These are phyloP conservation scores for Noctua pronuba DNA, from an alignment of 2,888 invertebrate species.

Conservation along the genomic window DNA sequence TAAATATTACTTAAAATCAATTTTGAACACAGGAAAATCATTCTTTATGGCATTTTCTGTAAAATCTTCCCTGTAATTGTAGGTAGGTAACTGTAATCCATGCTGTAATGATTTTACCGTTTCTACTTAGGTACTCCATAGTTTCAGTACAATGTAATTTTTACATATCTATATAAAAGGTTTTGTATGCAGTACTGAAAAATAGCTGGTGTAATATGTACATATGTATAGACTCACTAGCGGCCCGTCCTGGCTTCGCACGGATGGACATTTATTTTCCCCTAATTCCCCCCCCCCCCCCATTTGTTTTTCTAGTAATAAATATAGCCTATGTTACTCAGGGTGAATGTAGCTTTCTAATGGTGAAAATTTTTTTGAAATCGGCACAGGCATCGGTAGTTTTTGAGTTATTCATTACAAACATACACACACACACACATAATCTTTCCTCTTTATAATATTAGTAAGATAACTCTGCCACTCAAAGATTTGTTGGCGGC, in stretches of 20 bases:
- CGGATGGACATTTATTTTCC: too few relatives aligned
- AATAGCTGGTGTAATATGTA: slow-evolving; percentile 20
- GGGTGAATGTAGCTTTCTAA: too few relatives aligned
- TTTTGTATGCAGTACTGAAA: slow-evolving; percentile 39
- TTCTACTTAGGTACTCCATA: background rate
- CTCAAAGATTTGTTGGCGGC: background rate
- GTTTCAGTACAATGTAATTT: slow-evolving; percentile 16
- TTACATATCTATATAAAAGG: slow-evolving; percentile 5
- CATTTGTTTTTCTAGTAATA: too few relatives aligned
- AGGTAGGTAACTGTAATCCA: slow-evolving; percentile 3
- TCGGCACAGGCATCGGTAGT: too few relatives aligned
- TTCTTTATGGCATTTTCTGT: slow-evolving; percentile 6
- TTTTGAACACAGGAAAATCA: slow-evolving; percentile 35
- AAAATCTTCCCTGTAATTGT: slow-evolving; percentile 32
- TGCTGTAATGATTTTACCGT: slow-evolving; percentile 24
- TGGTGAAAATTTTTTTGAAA: too few relatives aligned
- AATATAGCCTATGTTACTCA: too few relatives aligned
- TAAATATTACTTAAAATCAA: background rate
- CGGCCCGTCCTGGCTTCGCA: too few relatives aligned
- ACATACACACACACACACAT: too few relatives aligned
- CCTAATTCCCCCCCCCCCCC: too few relatives aligned
- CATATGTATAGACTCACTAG: background rate
- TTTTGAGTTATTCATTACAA: too few relatives aligned
- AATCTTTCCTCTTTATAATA: too few relatives aligned
- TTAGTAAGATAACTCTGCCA: too few relatives aligned